Conservation (phyloP, 1,140 invertebrate genomes). For the Vanessa tameamea region DNA sequence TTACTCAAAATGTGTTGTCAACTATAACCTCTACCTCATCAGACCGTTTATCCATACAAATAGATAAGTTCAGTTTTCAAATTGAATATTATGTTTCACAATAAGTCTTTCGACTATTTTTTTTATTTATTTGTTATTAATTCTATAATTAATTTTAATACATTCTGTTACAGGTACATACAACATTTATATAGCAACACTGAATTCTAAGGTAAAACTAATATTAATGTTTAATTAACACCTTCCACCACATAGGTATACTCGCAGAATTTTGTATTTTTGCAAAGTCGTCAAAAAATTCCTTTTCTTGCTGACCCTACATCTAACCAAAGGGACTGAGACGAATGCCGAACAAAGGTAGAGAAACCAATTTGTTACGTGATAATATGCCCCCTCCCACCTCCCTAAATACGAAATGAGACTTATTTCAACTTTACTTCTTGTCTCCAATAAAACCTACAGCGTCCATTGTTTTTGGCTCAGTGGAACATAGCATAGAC, state of each 20-base stretch:
- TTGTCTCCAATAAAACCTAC: constrained; percentile 30
- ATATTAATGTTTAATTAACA: not conserved
- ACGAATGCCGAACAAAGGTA: constrained; percentile 73
- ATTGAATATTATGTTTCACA: too few relatives aligned
- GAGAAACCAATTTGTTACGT: constrained; percentile 80
- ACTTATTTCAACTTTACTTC: constrained; percentile 57
- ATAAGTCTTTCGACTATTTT: too few relatives aligned
- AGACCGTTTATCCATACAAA: too few relatives aligned
- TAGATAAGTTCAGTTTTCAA: too few relatives aligned
- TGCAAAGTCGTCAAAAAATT: not conserved
- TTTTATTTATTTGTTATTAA: too few relatives aligned
- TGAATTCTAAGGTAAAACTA: not conserved
- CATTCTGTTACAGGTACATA: constrained; percentile 2
- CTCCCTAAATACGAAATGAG: constrained; percentile 54
- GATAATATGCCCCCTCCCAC: constrained; percentile 68
- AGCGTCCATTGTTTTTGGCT: constrained; percentile 36
- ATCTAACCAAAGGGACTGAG: constrained; percentile 56
- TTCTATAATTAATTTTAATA: not conserved
- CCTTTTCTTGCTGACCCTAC: constrained; percentile 37
- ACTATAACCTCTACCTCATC: too few relatives aligned
- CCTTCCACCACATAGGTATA: not conserved
- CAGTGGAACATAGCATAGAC: constrained; percentile 16
- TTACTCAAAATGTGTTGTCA: too few relatives aligned
- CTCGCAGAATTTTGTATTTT: not conserved
- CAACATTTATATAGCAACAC: too few relatives aligned